Percentiles rank a stretch among this genome's conserved stretches.
Evolutionary conservation across 2,113 vertebrate genomes (phyloP).

Genomic region (Pachyramphus minor): DNA sequence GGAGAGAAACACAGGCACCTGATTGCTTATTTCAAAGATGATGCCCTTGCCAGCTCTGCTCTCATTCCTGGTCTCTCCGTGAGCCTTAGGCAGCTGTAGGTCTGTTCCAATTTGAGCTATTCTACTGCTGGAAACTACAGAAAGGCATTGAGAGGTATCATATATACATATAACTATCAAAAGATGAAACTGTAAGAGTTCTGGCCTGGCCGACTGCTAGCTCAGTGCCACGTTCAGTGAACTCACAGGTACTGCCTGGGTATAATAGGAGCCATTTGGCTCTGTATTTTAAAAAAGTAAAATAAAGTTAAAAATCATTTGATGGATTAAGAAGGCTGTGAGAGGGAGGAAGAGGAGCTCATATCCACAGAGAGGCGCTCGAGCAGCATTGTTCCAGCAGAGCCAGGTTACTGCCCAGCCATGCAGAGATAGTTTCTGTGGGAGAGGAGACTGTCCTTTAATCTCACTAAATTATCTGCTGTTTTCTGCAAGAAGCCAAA

Average conservation of each 20-base stretch:
- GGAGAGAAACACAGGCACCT: neutral
- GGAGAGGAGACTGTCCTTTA: neutral
- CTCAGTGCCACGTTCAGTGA: neutral
- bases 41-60: neutral
- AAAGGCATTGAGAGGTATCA: neutral
- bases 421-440: neutral
- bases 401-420: neutral
- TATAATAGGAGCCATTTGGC: neutral
- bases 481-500: conserved; percentile 38
- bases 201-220: neutral
- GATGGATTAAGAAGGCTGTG: neutral
- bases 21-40: neutral
- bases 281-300: neutral
- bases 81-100: neutral
- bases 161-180: neutral
- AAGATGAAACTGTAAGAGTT: neutral
- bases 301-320: neutral
- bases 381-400: neutral
- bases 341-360: neutral
- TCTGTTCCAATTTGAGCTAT: neutral
- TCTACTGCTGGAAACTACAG: neutral
- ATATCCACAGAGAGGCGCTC: conserved; percentile 52
- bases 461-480: conserved; percentile 39
- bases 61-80: neutral
- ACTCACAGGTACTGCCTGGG: neutral